phyloP scores from a whole-genome alignment of 2,113 vertebrate species.

The Sigmodon hispidus region DNA sequence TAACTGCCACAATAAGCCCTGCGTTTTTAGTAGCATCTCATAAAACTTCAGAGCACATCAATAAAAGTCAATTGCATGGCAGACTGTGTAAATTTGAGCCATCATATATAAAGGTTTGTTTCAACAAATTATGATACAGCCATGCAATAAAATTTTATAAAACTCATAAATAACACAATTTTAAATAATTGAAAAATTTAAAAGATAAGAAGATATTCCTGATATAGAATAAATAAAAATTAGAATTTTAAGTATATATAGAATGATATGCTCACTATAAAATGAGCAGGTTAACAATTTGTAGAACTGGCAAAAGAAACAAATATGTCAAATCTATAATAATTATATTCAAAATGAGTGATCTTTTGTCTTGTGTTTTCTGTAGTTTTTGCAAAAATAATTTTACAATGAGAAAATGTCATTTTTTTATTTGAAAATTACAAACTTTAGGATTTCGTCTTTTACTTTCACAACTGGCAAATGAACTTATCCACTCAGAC shows the following conservation, averaged over 20 bases:
- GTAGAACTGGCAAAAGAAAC: conserved; percentile 15
- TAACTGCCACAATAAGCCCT: neutral
- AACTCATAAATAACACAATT: neutral
- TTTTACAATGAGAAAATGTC: neutral
- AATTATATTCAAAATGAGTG: neutral
- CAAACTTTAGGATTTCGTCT: neutral
- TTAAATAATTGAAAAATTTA: conserved; percentile 2
- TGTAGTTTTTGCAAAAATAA: neutral
- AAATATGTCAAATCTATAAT: neutral
- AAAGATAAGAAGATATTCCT: conserved; percentile 8
- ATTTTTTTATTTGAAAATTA: neutral
- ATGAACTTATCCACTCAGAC: neutral
- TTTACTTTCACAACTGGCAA: neutral
- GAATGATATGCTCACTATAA: neutral
- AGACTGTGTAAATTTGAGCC: neutral
- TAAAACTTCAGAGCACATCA: conserved; percentile 3
- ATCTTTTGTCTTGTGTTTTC: neutral
- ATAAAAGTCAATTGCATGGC: neutral
- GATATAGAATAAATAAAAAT: conserved; percentile 41
- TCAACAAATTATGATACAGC: conserved; percentile 29
- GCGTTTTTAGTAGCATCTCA: neutral
- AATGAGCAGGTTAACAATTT: neutral
- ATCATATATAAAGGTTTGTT: neutral
- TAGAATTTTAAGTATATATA: neutral
- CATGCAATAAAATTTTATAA: neutral